Evolutionary conservation across 53 echinoderm and acorn worm genomes (phyloP).

Genomic region (Holothuria leucospilota): DNA sequence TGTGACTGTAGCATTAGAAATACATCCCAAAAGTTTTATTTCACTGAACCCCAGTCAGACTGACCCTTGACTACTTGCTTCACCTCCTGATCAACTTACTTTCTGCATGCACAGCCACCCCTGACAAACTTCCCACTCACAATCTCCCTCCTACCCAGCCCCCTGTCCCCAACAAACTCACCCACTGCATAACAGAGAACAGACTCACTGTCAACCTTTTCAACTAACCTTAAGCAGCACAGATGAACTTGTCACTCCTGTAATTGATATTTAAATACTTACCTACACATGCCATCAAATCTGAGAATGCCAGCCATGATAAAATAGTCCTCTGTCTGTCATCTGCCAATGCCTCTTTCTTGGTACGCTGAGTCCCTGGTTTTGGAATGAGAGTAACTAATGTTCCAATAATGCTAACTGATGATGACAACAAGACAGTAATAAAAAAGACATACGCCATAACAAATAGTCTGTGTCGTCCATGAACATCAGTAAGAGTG

Average conservation of each 20-base stretch:
- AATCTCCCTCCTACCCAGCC: no score
- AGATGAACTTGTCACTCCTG: neutral
- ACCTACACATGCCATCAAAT: conserved; percentile 93
- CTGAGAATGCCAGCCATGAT: conserved; percentile 85
- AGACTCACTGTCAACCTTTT: neutral
- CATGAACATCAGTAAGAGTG: no score
- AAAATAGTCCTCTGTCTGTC: conserved; percentile 81
- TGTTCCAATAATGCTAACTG: conserved; percentile 79
- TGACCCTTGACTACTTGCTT: no score
- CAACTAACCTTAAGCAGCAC: neutral
- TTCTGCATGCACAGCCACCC: no score
- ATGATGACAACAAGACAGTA: conserved; percentile 60
- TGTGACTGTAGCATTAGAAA: no score
- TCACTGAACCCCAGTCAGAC: no score
- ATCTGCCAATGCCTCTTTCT: conserved; percentile 57
- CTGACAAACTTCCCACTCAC: no score
- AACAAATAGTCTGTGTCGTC: neutral
- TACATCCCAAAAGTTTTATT: no score
- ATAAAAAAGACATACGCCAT: conserved; percentile 56
- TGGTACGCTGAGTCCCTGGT: conserved; percentile 45
- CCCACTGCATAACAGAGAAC: neutral
- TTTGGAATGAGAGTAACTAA: conserved; percentile 76
- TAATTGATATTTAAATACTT: conserved; percentile 3
- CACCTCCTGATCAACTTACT: no score
- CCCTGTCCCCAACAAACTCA: no score